Conservation (phyloP, 2,888 invertebrate species). For the Gasteruption jaculator region DNA sequence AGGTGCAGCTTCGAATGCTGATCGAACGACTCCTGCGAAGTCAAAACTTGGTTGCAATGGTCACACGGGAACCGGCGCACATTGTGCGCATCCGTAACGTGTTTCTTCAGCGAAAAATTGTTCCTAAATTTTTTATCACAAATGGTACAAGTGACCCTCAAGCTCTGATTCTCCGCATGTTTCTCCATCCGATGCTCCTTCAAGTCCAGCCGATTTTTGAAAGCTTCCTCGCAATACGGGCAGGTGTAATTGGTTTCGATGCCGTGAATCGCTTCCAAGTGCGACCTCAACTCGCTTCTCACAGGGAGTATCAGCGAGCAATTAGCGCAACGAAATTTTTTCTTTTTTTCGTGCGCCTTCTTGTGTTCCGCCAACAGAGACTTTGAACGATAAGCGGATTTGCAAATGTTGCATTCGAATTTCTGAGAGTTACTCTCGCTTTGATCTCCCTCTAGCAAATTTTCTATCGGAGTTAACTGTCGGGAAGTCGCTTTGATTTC, state of each 20-base stretch:
- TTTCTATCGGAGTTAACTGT: no score
- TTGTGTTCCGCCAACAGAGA: constrained; percentile 24
- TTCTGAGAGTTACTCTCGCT: no score
- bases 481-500: no score
- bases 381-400: constrained; percentile 12
- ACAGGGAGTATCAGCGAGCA: constrained; percentile 26
- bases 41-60: constrained; percentile 23
- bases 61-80: constrained; percentile 23
- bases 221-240: constrained; percentile 12
- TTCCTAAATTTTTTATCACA: constrained; percentile 26
- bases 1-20: constrained; percentile 23
- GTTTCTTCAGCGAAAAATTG: constrained; percentile 23
- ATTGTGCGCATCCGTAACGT: constrained; percentile 25
- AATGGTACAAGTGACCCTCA: constrained; percentile 21
- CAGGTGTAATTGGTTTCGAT: constrained; percentile 24
- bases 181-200: constrained; percentile 15
- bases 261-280: constrained; percentile 25
- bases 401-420: constrained; percentile 14
- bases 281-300: constrained; percentile 22
- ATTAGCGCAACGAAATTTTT: constrained; percentile 23
- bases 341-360: constrained; percentile 21
- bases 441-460: neutral
- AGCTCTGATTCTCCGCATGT: constrained; percentile 14
- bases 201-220: constrained; percentile 2
- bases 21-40: constrained; percentile 22